Base-by-base conservation (phyloP, 2,888 invertebrate species). In the Machimus rusticus region DNA sequence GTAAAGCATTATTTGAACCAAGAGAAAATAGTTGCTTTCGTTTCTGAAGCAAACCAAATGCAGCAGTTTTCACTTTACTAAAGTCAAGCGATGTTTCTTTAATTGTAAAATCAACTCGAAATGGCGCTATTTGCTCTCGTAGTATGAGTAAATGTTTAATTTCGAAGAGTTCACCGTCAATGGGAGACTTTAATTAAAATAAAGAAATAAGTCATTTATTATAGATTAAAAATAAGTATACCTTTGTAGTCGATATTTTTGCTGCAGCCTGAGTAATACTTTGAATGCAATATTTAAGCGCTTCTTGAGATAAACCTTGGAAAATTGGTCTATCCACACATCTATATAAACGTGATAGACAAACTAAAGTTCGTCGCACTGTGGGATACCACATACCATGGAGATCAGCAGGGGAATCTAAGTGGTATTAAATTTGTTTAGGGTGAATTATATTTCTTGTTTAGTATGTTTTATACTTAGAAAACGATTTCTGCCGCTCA, bases 311-410 rank as follows among this genome's bases (percentile, higher is more conserved):
- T 55, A 99, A 93, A 0, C 98, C 98, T 93, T 99, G 99, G 93
- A 99, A 99, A 34, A 99, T 99, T 84, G 97, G 96, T 89, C 96
- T 95, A 93, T 99, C 99, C 12, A 99, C 95, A 91, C 99, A 99
- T 84, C 99, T 95, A 89, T 93, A 93, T 0, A 98, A 94, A 88
- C 99, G 96, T 0, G 99, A 99, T 4, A 99, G 93, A 89, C 99
- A 99, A 28, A 99, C 98, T 23, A 99, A 93, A 0, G 99, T 99
- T 76, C 99, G 94, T 23, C 99, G 94, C 0, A 99, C 99, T 0
- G 98, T 99, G 0, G 99, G 99, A 93, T 99, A 99, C 99, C 99
- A 99, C 98, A 99, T 98, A 37, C 99, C 99, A 93, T 99, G 99
- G 46, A 99, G 94, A 94, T 99, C 99, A 0, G 99, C 98, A 0